phyloP scores from a whole-genome alignment of 2,797 vertebrate genomes.

The Oreortyx pictus region DNA sequence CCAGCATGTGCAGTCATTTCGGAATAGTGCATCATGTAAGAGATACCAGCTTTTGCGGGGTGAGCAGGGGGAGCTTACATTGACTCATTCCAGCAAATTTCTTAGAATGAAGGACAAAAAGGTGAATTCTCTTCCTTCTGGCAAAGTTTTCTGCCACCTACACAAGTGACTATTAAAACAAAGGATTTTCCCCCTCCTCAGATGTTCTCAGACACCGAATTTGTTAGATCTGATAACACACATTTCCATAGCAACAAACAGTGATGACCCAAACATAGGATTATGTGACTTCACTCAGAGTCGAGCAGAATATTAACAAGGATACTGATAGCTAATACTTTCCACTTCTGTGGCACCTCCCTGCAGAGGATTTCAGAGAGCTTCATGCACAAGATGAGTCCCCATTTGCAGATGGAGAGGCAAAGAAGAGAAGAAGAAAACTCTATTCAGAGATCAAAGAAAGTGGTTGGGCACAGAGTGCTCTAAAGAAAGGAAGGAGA shows the following conservation, averaged over 20 bases:
- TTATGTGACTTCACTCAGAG: conserved; percentile 69
- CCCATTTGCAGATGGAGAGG: conserved; percentile 2
- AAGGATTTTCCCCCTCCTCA: conserved; percentile 49
- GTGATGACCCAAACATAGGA: conserved; percentile 70
- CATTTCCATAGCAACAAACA: conserved; percentile 73
- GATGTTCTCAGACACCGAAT: conserved; percentile 45
- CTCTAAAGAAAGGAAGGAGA: neutral
- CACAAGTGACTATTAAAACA: conserved; percentile 18
- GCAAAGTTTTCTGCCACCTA: neutral
- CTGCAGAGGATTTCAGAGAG: conserved; percentile 55
- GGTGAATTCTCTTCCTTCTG: conserved; percentile 1
- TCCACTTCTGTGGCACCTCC: conserved; percentile 61
- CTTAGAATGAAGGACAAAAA: conserved; percentile 27
- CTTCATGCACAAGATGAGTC: neutral
- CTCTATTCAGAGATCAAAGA: conserved; percentile 1
- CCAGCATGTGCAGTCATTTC: conserved; percentile 25
- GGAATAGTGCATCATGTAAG: neutral
- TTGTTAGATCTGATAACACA: conserved; percentile 64
- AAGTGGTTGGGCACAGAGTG: neutral
- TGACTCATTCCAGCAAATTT: conserved; percentile 12
- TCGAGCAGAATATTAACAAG: conserved; percentile 69
- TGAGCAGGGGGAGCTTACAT: accelerated
- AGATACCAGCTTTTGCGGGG: neutral
- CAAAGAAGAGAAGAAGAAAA: neutral
- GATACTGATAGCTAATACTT: conserved; percentile 70